Evolutionary conservation across 2,113 vertebrate genomes (phyloP).

Genomic region (Heteronetta atricapilla): DNA sequence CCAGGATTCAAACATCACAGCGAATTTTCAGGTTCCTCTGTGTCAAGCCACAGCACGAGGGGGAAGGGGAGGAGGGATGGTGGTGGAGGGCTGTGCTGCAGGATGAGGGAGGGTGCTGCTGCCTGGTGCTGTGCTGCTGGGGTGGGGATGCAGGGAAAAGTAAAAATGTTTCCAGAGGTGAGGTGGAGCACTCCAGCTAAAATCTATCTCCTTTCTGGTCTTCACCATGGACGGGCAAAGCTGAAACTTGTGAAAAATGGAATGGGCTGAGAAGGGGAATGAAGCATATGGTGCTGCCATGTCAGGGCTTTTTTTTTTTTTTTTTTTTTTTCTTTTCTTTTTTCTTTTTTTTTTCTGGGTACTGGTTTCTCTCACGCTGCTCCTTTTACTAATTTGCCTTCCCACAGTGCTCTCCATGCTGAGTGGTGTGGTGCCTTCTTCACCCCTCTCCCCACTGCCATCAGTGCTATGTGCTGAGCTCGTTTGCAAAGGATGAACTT

Average conservation of each 20-base stretch:
- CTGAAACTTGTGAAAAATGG: background rate
- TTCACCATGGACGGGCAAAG: rapidly evolving
- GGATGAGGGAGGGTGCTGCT: conserved; percentile 7
- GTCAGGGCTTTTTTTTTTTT: background rate
- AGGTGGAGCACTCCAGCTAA: background rate
- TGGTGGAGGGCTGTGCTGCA: background rate
- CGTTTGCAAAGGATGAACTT: background rate
- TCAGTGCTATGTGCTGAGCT: background rate
- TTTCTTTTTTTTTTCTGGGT: background rate
- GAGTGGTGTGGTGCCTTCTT: background rate
- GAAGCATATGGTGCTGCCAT: background rate
- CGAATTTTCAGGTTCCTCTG: conserved; percentile 57
- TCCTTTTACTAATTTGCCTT: background rate
- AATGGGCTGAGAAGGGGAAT: background rate
- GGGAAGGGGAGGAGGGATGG: background rate
- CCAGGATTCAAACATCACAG: conserved; percentile 59
- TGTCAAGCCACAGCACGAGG: background rate
- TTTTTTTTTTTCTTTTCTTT: too few relatives aligned
- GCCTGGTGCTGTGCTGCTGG: background rate
- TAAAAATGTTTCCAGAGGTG: background rate
- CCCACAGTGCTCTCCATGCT: too few relatives aligned
- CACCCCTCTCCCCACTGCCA: rapidly evolving
- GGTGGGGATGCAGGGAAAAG: background rate
- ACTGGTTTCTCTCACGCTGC: rapidly evolving
- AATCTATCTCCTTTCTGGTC: background rate